phyloP scores from a whole-genome alignment of 2,797 vertebrate genomes.

The Gymnothorax reevesii region DNA sequence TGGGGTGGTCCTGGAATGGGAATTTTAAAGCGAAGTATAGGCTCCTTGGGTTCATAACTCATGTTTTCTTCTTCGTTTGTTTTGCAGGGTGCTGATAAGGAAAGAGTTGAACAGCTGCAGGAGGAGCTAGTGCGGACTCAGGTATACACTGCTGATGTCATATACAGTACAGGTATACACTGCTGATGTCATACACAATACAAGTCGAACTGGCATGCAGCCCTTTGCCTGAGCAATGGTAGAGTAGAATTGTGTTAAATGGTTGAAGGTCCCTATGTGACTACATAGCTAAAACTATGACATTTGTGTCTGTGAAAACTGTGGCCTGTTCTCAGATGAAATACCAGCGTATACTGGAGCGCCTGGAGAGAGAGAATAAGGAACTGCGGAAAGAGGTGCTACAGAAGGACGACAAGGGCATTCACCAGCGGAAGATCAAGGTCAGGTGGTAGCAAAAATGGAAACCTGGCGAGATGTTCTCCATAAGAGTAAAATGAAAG shows the following conservation, averaged over 20 bases:
- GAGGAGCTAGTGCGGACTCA: constrained; percentile 94
- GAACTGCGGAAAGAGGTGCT: constrained; percentile 92
- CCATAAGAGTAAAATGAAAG: no score
- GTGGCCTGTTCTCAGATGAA: constrained; percentile 76
- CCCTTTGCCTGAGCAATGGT: neutral
- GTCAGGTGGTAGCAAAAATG: constrained; percentile 58
- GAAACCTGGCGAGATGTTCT: no score
- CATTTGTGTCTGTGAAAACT: neutral
- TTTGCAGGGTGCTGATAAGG: constrained; percentile 90
- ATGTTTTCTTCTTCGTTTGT: neutral
- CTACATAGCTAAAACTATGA: neutral
- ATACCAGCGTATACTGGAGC: constrained; percentile 96
- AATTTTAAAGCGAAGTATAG: neutral
- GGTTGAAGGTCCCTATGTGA: no score
- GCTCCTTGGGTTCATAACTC: neutral
- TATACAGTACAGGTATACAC: neutral
- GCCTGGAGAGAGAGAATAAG: constrained; percentile 67
- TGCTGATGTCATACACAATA: neutral
- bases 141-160: constrained; percentile 67
- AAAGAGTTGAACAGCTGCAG: constrained; percentile 93
- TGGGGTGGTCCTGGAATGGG: neutral
- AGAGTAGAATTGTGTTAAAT: no score
- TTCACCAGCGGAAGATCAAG: constrained; percentile 96
- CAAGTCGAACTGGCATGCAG: neutral
- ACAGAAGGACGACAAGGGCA: constrained; percentile 96